Base-by-base conservation (phyloP, 2,888 invertebrate species). In the Agrilus biguttatus region DNA sequence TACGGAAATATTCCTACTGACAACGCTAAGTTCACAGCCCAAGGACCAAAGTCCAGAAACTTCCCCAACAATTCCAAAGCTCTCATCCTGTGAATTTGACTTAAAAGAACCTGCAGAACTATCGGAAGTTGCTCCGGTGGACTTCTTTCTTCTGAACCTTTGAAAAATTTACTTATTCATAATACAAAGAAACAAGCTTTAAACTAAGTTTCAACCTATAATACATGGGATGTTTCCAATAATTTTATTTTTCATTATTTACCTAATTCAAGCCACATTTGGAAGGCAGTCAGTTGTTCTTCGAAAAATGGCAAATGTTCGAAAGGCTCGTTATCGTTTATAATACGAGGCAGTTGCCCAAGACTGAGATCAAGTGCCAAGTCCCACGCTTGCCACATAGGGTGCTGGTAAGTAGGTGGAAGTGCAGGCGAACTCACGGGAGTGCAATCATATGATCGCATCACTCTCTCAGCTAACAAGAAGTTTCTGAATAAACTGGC, bases 1-100 rank as follows among this genome's bases (percentile, higher is more conserved):
- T 98, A 98, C 0, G 98, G 98, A 68, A 97, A 98, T 61, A 98
- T 97, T 53, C 98, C 97, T 37, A 98, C 98, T 42, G 88, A 88
- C 19, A 99, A 74, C 41, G 96, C 95, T 52, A 93, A 73, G 66
- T 90, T 90, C 37, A 97, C 97, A 12, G 97, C 96, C 88, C 88
- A 88, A 1, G 86, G 83, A 36, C 98, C 98, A 47, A 97, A 76
- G 67, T 98, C 93, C 46, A 99, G 74, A 70, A 96, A 98, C 43
- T 80, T 77, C 42, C 93, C 92, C 37, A 99, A 73, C 49, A 97
- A 73, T 61, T 97, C 95, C 53, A 99, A 72, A 14, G 98, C 98
- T 54, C 93, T 75, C 58, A 96, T 75, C 47, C 98, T 79, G 71
- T 99, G 97, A 53, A 89, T 80, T 63, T 80, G 77, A 64, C 78